Evolutionary conservation across 2,113 vertebrate genomes (phyloP), one percentile per base, ranked within the genome.

Genomic region (Sphyrna mokarran): DNA sequence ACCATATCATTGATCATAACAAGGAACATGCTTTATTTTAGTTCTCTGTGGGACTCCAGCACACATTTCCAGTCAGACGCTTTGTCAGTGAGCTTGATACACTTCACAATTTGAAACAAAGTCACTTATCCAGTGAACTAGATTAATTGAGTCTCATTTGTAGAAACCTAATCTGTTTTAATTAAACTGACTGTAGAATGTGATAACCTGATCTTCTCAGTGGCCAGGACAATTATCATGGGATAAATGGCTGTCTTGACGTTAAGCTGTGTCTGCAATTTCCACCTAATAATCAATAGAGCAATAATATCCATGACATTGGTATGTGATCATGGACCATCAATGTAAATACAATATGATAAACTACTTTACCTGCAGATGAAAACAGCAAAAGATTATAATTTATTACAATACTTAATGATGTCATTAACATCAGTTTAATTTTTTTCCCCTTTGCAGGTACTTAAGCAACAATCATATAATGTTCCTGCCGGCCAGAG

Each of bases 401-500:
- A 61, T 61, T 61, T 16, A 89, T 40, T 13, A 6, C 29, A 29
- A 16, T 0, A 70, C 72, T 58, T 72, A n/a, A 10, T 96, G 20
- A 96, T 95, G 22, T 96, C 18, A 18, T 22, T 96, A 95, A 69
- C 80, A 86, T 26, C 26, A 54, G 85, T 78, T 54, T 70, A 33
- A 96, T 95, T 96, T 83, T 96, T 10, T 97, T 61, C 96, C 95
- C 93, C 95, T 95, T 96, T 97, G 95, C 96, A 99, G 99, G 96
- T 99, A 99, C 96, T 97, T 99, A 96, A 99, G 98, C 97, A 97
- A 98, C 96, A 99, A 99, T 97, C 98, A 97, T 96, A 99, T 99
- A 97, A 98, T 97, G 0, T 97, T 96, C 96, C 97, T 99, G 97
- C 98, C 98, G 96, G 98, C 98, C 0, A 97, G 98, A 29, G 98